Conservation (phyloP, 1,140 invertebrate genomes). For the Plodia interpunctella region DNA sequence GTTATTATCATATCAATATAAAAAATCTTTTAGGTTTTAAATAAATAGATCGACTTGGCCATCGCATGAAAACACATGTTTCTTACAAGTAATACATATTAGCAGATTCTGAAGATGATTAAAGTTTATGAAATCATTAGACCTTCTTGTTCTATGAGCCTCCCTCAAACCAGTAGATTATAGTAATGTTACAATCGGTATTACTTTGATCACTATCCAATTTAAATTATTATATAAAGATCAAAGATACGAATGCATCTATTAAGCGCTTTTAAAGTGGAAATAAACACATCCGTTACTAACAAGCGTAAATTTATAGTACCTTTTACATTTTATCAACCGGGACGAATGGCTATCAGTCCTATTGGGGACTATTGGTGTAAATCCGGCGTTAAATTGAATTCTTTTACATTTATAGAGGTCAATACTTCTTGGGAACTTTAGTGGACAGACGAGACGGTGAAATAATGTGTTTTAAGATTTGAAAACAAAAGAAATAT, state of each 20-base stretch:
- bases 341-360: constrained; percentile 43
- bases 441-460: not conserved
- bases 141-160: too few relatives aligned
- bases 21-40: too few relatives aligned
- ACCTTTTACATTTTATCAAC: constrained; percentile 33
- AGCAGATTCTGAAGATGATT: too few relatives aligned
- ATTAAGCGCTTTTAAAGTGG: not conserved
- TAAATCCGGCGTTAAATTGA: constrained; percentile 24
- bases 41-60: too few relatives aligned
- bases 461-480: not conserved
- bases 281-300: constrained; percentile 23
- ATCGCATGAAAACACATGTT: too few relatives aligned
- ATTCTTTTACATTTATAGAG: constrained; percentile 15
- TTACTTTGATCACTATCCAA: not conserved
- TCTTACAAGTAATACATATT: too few relatives aligned
- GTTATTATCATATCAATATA: too few relatives aligned
- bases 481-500: too few relatives aligned
- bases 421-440: not conserved
- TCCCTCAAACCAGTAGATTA: too few relatives aligned
- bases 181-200: too few relatives aligned
- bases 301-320: constrained; percentile 44
- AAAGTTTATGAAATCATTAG: too few relatives aligned
- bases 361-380: constrained; percentile 23
- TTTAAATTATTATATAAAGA: not conserved
- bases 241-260: not conserved